Evolutionary conservation across 2,113 vertebrate species (phyloP).

Genomic region (Xiphophorus hellerii): DNA sequence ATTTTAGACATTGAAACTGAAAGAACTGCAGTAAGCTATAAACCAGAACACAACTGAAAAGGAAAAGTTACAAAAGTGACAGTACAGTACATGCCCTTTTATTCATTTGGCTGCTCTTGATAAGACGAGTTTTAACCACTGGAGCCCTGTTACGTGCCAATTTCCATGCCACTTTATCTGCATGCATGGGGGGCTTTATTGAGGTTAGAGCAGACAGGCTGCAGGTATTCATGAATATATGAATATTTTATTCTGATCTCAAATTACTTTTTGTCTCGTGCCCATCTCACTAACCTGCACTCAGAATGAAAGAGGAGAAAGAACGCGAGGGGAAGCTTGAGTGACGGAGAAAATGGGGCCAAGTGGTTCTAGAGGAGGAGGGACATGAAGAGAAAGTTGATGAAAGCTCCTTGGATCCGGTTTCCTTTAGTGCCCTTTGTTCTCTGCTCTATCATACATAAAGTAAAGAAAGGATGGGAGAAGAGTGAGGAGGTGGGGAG

Average conservation of each 20-base stretch:
- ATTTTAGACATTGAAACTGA: background rate
- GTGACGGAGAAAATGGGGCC: constrained; percentile 2
- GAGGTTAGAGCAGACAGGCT: constrained; percentile 39
- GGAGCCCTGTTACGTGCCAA: background rate
- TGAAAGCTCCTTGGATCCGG: background rate
- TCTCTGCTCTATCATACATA: constrained; percentile 29
- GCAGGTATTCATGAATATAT: constrained; percentile 73
- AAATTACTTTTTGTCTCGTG: constrained; percentile 71
- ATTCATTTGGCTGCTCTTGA: background rate
- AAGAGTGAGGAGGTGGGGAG: background rate
- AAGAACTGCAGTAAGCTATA: background rate
- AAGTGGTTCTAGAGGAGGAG: constrained; percentile 2
- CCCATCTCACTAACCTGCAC: constrained; percentile 37
- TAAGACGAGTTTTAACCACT: too few species aligned
- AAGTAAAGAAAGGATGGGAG: constrained; percentile 6
- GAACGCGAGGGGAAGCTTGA: background rate
- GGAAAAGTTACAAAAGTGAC: background rate
- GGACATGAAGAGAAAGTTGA: background rate
- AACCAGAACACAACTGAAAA: background rate
- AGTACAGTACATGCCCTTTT: background rate
- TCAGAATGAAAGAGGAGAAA: constrained; percentile 24
- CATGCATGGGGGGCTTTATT: background rate
- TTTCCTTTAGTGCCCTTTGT: constrained; percentile 16
- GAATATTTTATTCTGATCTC: constrained; percentile 78
- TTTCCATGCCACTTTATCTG: background rate